phyloP scores from a whole-genome alignment of 2,888 invertebrate genomes.

The Nesidiocoris tenuis region DNA sequence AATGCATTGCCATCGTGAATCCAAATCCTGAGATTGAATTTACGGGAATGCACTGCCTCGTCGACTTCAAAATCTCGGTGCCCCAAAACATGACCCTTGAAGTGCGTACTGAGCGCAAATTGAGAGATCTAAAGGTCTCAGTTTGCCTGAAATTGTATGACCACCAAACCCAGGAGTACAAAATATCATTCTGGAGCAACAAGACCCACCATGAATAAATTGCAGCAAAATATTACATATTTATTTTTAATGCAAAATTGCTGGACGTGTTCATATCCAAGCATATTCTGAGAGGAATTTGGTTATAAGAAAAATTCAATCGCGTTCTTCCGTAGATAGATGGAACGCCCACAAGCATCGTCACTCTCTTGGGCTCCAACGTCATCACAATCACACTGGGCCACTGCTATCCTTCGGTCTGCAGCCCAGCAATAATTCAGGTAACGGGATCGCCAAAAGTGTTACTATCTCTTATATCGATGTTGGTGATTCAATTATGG shows the following conservation, averaged over 20 bases:
- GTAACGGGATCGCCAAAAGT: neutral
- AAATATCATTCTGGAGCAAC: no score
- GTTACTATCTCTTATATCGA: neutral
- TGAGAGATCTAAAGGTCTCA: neutral
- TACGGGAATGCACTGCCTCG: conserved; percentile 56
- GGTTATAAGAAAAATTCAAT: neutral
- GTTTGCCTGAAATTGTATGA: no score
- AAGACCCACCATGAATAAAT: no score
- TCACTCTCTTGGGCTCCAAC: conserved; percentile 44
- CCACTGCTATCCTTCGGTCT: conserved; percentile 56
- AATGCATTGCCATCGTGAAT: conserved; percentile 53
- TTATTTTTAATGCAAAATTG: no score
- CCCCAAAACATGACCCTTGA: conserved; percentile 38
- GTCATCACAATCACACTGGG: conserved; percentile 53
- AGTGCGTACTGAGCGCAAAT: conserved; percentile 31
- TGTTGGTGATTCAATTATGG: neutral
- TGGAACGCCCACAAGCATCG: conserved; percentile 3
- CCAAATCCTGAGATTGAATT: conserved; percentile 52
- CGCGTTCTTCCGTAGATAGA: conserved; percentile 4
- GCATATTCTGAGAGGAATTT: no score
- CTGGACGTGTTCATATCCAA: no score
- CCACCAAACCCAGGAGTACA: no score
- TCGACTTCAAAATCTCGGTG: conserved; percentile 46
- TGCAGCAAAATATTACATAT: no score
- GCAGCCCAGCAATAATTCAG: conserved; percentile 53